Evolutionary conservation across 2,888 invertebrate genomes (phyloP), one percentile per base, ranked within the genome.

Genomic region (Drosophila helvetica): DNA sequence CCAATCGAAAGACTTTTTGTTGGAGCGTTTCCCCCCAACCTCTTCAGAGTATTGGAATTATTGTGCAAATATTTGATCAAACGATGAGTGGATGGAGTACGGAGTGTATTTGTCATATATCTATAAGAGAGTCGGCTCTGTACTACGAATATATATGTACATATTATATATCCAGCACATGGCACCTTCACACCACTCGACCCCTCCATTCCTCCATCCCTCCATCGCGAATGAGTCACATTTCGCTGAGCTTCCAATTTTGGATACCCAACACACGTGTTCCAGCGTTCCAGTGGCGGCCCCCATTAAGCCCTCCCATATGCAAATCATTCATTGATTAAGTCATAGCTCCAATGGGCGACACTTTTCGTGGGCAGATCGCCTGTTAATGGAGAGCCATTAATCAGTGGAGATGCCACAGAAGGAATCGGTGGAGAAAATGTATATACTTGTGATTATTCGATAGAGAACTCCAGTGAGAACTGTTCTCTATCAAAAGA

Each of bases 31-130:
- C 22, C 22, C 22, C 5, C 33, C n/a, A n/a, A 3, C 30, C 33
- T 51, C 19, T 22, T 19, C 43, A 25, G 57, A 62, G 74, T 74
- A 74, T 60, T 74, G 54, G 57, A 38, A 64, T 62, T 68, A 58
- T 71, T 77, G 74, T 51, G 60, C 56, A 82, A 83, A 87, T 86
- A 88, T 88, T 83, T 79, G 46, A 12, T 38, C 43, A 57, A 47
- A 27, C 57, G 58, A 56, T 74, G 75, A 74, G 57, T 25, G 15
- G 7, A 2, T 62, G 69, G 56, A 12, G 15, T 15, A 15, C 7
- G n/a, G 38, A 6, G 38, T 38, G n/a, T n/a, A 38, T 71, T 62
- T 57, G 71, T 45, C 48, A 57, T 57, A 62, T 75, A 52, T 30
- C 17, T 42, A 33, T 33, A 12, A 12, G 12, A 33, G 5, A 12